Conservation (phyloP, 2,888 invertebrate genomes). For the Idaea aversata region DNA sequence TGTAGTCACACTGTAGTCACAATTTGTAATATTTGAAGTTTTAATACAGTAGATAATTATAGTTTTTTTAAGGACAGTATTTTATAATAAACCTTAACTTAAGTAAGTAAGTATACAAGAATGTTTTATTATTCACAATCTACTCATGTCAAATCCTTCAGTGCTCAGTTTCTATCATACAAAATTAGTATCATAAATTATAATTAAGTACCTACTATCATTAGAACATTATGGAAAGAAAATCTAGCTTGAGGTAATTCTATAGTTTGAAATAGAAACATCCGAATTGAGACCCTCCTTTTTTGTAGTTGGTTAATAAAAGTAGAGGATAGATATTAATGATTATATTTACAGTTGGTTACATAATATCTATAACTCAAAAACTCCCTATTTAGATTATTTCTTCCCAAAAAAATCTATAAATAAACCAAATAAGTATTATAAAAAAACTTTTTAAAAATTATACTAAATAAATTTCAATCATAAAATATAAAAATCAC, state of each 20-base stretch:
- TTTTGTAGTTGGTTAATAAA: no score
- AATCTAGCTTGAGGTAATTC: not conserved
- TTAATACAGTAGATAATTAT: conserved; percentile 7
- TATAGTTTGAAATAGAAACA: not conserved
- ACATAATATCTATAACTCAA: not conserved
- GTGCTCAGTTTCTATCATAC: conserved; percentile 45
- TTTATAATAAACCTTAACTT: conserved; percentile 5
- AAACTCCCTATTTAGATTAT: not conserved
- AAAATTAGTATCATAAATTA: conserved; percentile 3
- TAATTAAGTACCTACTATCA: not conserved
- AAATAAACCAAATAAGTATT: not conserved
- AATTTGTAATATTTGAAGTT: conserved; percentile 10
- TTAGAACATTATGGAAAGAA: not conserved
- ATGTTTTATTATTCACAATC: conserved; percentile 25
- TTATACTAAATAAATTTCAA: no score
- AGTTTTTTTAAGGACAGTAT: conserved; percentile 10
- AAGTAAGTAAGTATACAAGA: not conserved
- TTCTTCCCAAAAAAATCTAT: not conserved
- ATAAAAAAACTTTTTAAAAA: not conserved
- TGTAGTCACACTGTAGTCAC: conserved; percentile 12
- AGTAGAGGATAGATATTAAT: not conserved
- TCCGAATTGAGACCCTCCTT: no score
- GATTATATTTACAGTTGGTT: not conserved
- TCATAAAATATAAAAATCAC: no score
- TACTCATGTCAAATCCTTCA: conserved; percentile 63